These are phyloP conservation scores for Ascaphus truei DNA, from an alignment of 2,113 vertebrate species.

Conservation along the genomic window DNA sequence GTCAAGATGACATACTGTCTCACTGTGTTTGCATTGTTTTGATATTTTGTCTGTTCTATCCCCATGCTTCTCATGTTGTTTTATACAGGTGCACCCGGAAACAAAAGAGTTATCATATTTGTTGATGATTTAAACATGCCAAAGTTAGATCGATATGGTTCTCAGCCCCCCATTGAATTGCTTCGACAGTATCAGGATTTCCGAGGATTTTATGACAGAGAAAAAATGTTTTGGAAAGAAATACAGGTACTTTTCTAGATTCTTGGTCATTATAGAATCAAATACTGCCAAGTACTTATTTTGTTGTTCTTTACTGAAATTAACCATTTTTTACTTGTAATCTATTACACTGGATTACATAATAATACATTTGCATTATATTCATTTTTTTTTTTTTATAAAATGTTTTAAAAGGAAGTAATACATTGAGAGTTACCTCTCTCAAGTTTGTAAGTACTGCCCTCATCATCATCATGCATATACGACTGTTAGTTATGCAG, in stretches of 20 bases:
- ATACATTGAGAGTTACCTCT: no score
- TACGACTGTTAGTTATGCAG: no score
- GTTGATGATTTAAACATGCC: conserved; percentile 85
- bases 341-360: no score
- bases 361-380: no score
- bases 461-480: no score
- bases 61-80: not conserved
- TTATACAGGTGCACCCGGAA: conserved; percentile 66
- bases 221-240: conserved; percentile 79
- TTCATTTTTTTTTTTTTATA: no score
- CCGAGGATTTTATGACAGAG: conserved; percentile 75
- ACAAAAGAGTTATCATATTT: conserved; percentile 75
- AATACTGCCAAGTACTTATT: no score
- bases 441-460: no score
- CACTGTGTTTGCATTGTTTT: not conserved
- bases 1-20: not conserved
- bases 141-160: conserved; percentile 75
- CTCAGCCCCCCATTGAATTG: conserved; percentile 78
- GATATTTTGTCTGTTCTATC: not conserved
- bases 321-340: no score
- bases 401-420: no score
- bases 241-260: conserved; percentile 60
- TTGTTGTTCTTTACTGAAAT: no score
- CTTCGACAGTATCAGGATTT: conserved; percentile 82
- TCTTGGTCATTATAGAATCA: no score